These are phyloP conservation scores for Leucopternis melanops DNA, from an alignment of 2,113 vertebrate species.

Conservation along the genomic window DNA sequence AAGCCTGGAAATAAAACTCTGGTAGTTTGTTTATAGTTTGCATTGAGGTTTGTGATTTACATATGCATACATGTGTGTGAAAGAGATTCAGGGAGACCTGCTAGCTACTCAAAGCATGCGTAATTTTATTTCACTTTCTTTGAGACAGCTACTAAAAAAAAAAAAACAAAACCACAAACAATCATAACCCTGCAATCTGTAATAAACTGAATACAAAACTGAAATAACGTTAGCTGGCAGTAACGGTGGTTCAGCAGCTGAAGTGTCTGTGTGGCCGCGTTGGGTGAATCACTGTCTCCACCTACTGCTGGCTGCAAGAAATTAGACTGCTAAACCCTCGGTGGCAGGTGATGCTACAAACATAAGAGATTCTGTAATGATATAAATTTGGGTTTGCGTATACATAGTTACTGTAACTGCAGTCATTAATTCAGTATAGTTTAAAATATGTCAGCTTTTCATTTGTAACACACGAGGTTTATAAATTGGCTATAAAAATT, in stretches of 20 bases:
- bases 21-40: background rate
- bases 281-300: conserved; percentile 73
- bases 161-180: background rate
- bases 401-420: background rate
- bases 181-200: background rate
- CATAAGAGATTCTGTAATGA: background rate
- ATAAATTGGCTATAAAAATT: conserved; percentile 21
- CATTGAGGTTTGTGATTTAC: background rate
- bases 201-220: background rate
- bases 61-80: background rate
- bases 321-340: background rate
- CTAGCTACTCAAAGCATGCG: background rate
- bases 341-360: background rate
- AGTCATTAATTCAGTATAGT: background rate
- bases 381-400: background rate
- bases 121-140: conserved; percentile 20
- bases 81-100: background rate
- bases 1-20: background rate
- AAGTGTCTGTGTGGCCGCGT: background rate
- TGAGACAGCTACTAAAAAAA: background rate
- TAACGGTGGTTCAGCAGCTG: background rate
- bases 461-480: background rate
- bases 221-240: background rate
- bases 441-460: conserved; percentile 1
- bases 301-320: conserved; percentile 70